A percentile compares a stretch with the other conserved stretches of the same genome.
Conservation (phyloP, 2,797 vertebrate species). For the Sylvia borin region DNA sequence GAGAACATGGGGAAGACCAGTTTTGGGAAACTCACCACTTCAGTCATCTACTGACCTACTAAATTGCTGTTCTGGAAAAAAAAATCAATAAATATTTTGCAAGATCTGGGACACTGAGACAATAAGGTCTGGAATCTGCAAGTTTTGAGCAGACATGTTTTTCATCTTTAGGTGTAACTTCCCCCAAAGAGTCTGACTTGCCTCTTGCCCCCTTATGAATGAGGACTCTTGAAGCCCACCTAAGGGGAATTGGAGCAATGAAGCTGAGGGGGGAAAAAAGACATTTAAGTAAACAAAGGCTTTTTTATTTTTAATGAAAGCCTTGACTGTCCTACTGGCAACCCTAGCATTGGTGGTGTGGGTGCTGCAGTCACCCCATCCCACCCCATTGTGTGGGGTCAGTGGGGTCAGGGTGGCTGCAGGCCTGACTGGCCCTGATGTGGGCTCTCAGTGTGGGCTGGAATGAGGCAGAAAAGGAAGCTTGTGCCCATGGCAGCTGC, state of each 20-base stretch:
- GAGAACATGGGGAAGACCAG: background rate
- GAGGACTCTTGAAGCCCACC: background rate
- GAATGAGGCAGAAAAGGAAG: background rate
- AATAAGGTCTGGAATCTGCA: background rate
- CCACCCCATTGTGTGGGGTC: accelerated
- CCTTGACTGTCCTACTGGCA: background rate
- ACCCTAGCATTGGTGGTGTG: background rate
- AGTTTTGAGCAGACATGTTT: background rate
- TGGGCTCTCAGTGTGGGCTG: background rate
- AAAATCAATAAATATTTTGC: background rate
- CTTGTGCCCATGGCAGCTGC: background rate
- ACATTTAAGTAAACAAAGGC: background rate
- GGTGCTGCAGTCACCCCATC: background rate
- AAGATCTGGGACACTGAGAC: background rate
- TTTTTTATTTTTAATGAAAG: background rate
- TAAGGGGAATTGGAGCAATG: background rate
- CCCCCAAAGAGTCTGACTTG: background rate
- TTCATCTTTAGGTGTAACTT: background rate
- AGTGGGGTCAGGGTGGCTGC: background rate
- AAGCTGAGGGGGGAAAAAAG: background rate
- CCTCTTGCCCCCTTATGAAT: background rate
- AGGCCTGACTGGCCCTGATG: background rate
- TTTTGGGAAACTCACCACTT: background rate
- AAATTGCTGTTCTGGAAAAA: background rate
- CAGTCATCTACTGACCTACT: background rate